Percentiles rank a stretch among this genome's conserved stretches.
phyloP scores from a whole-genome alignment of 1,140 invertebrate species.

The Antheraea mylitta region DNA sequence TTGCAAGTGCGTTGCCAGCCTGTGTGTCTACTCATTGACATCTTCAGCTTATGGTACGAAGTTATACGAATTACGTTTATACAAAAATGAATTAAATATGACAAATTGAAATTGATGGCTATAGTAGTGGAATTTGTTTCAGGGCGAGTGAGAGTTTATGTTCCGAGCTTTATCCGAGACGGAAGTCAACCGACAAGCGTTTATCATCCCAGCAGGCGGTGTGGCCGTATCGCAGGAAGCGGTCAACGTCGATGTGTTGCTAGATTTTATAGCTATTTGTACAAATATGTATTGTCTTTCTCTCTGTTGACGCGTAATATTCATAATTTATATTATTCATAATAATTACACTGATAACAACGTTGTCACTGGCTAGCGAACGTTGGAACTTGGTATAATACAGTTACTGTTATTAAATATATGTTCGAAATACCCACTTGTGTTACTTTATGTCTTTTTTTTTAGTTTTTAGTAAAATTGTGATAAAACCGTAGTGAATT shows the following conservation, averaged over 20 bases:
- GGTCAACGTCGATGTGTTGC: constrained; percentile 42
- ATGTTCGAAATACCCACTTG: background rate
- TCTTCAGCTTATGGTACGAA: background rate
- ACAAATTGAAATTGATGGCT: background rate
- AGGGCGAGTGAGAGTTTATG: background rate
- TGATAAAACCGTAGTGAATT: too few relatives aligned
- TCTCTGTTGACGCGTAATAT: constrained; percentile 11
- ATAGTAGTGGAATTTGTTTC: background rate
- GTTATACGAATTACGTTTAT: background rate
- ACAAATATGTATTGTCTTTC: constrained; percentile 22
- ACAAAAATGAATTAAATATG: background rate
- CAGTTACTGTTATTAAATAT: background rate
- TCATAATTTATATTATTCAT: background rate
- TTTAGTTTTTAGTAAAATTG: too few relatives aligned
- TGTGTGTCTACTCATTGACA: background rate
- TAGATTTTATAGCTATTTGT: constrained; percentile 33
- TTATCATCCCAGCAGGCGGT: constrained; percentile 40
- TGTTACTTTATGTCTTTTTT: too few relatives aligned
- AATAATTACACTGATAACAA: constrained; percentile 1
- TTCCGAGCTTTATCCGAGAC: constrained; percentile 19
- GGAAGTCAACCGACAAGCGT: constrained; percentile 44
- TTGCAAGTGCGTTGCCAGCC: too few relatives aligned
- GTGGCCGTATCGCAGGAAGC: constrained; percentile 55
- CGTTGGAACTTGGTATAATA: background rate
- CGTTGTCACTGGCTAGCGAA: background rate